phyloP scores from a whole-genome alignment of 2,113 vertebrate species.

The Microtus richardsoni region DNA sequence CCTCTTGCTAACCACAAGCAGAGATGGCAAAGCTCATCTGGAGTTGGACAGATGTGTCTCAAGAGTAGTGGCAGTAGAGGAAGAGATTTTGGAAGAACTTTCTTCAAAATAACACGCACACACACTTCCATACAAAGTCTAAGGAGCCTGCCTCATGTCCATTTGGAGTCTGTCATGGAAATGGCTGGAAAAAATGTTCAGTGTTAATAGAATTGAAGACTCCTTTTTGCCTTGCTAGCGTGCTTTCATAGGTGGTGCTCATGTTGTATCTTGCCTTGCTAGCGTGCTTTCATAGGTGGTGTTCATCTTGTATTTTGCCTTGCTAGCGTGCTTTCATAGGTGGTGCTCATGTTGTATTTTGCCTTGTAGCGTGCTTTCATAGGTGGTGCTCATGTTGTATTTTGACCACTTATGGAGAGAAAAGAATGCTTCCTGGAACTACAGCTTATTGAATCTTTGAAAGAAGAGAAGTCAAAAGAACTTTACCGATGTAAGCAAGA shows the following conservation, averaged over 20 bases:
- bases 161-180: neutral
- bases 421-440: conserved; percentile 17
- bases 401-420: neutral
- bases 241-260: neutral
- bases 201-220: neutral
- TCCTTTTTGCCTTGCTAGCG: neutral
- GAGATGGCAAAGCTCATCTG: neutral
- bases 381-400: neutral
- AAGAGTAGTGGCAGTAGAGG: neutral
- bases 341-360: no score
- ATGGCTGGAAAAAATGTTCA: neutral
- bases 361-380: neutral
- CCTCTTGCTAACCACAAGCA: neutral
- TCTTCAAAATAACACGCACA: neutral
- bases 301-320: neutral
- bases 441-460: neutral
- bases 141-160: neutral
- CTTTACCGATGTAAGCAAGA: neutral
- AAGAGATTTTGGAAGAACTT: neutral
- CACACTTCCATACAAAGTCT: neutral
- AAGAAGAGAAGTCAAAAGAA: conserved; percentile 32
- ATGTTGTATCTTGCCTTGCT: neutral
- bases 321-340: neutral
- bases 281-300: neutral
- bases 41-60: neutral